These are phyloP conservation scores for Callosobruchus maculatus DNA, from an alignment of 2,888 invertebrate species.

Conservation along the genomic window DNA sequence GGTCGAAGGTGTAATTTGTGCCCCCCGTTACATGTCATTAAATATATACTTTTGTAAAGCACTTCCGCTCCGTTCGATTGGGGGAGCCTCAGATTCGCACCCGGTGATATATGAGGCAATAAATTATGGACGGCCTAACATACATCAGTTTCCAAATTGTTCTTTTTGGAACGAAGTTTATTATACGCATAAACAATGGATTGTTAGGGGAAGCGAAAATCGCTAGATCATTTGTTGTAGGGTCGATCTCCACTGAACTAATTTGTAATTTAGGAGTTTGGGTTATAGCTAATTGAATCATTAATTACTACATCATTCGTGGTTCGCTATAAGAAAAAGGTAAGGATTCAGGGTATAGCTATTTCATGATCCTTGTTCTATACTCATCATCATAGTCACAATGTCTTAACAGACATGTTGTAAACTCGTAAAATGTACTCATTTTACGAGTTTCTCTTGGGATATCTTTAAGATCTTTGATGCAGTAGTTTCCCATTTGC, in stretches of 20 bases:
- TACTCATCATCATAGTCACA: too few relatives aligned
- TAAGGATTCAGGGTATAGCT: too few relatives aligned
- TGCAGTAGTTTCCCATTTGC: too few relatives aligned
- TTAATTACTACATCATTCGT: neutral
- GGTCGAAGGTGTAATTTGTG: slow-evolving; percentile 44
- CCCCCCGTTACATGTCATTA: slow-evolving; percentile 40
- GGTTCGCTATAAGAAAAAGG: too few relatives aligned
- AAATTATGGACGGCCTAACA: slow-evolving; percentile 28
- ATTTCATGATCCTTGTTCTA: too few relatives aligned
- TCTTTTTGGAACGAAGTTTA: slow-evolving; percentile 33
- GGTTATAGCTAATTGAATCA: neutral
- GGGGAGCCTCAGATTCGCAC: slow-evolving; percentile 23
- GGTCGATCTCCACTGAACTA: neutral
- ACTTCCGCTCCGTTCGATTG: slow-evolving; percentile 22
- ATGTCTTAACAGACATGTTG: too few relatives aligned
- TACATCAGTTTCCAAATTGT: slow-evolving; percentile 39
- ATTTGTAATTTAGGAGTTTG: neutral
- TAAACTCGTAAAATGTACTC: too few relatives aligned
- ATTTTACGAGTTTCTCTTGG: too few relatives aligned
- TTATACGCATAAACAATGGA: slow-evolving; percentile 16
- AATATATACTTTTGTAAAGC: slow-evolving; percentile 28
- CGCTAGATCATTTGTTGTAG: neutral
- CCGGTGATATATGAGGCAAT: slow-evolving; percentile 30
- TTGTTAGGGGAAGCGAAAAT: slow-evolving; percentile 12
- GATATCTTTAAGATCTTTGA: too few relatives aligned